These are phyloP conservation scores for Drosophila burlai DNA, from an alignment of 1,140 invertebrate genomes.

Conservation along the genomic window DNA sequence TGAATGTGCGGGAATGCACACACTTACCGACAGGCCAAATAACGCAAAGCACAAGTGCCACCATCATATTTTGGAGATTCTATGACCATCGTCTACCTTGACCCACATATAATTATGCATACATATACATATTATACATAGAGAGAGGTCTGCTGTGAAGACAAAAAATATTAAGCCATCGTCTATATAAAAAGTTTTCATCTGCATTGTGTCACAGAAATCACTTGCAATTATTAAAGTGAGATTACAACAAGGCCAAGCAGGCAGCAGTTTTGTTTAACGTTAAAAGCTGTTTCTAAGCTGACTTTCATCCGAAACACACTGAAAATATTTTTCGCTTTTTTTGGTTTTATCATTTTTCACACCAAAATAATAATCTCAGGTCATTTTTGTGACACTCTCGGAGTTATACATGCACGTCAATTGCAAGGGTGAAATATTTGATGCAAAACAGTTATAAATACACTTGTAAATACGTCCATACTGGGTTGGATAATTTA, in stretches of 20 bases:
- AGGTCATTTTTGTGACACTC: not conserved
- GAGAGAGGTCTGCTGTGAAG: constrained; percentile 5
- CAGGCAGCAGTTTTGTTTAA: constrained; percentile 2
- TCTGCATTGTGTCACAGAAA: constrained; percentile 9
- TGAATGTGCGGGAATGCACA: not conserved
- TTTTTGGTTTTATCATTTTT: not conserved
- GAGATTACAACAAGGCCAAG: not conserved
- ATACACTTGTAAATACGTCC: not conserved
- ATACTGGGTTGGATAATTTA: not conserved
- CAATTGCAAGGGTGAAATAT: constrained; percentile 2
- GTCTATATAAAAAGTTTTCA: not conserved
- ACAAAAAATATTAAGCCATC: constrained; percentile 6
- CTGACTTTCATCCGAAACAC: constrained; percentile 4
- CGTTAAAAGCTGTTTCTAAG: constrained; percentile 7
- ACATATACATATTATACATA: constrained; percentile 17
- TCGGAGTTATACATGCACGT: not conserved
- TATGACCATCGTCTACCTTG: constrained; percentile 25
- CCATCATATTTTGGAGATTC: constrained; percentile 24
- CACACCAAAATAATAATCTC: constrained; percentile 2
- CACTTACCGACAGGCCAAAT: constrained; percentile 18
- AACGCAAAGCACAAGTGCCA: constrained; percentile 19
- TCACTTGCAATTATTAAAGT: constrained; percentile 16
- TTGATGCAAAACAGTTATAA: constrained; percentile 9
- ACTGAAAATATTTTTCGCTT: not conserved
- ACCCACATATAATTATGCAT: constrained; percentile 32